Conservation (phyloP, 2,113 vertebrate species). For the Austrofundulus limnaeus region DNA sequence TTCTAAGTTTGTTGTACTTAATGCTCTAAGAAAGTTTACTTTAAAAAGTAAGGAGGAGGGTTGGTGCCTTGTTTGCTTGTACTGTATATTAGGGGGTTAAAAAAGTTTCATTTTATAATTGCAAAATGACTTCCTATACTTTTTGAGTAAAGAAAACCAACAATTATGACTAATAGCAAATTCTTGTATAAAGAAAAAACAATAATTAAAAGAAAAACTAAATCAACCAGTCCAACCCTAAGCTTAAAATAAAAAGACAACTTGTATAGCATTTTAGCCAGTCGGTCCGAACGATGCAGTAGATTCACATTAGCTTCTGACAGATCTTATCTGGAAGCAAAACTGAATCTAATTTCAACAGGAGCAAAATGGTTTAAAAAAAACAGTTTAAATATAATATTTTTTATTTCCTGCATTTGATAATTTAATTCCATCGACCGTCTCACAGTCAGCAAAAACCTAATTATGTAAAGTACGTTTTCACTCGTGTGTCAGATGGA, state of each 20-base stretch:
- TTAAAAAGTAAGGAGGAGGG: not conserved
- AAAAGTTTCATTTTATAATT: not conserved
- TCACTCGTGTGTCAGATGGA: slow-evolving; percentile 15
- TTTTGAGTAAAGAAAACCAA: not conserved
- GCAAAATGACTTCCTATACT: not conserved
- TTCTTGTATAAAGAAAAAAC: not conserved
- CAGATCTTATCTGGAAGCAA: no score
- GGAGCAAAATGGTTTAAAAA: not conserved
- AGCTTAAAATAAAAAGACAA: not conserved
- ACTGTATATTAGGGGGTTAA: no score
- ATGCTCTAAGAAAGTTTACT: not conserved
- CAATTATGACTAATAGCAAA: not conserved
- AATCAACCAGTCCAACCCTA: no score
- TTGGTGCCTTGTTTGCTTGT: no score
- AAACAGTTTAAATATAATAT: no score
- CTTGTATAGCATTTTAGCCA: not conserved
- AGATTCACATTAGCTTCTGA: no score
- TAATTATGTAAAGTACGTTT: slow-evolving; percentile 8
- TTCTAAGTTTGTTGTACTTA: no score
- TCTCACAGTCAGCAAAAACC: slow-evolving; percentile 6
- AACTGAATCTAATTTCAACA: not conserved
- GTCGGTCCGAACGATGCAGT: no score
- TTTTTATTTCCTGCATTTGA: not conserved
- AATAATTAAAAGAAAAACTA: not conserved
- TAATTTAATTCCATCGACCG: not conserved